Evolutionary conservation across 1,140 invertebrate genomes (phyloP).

Genomic region (Dreissena rostriformis): DNA sequence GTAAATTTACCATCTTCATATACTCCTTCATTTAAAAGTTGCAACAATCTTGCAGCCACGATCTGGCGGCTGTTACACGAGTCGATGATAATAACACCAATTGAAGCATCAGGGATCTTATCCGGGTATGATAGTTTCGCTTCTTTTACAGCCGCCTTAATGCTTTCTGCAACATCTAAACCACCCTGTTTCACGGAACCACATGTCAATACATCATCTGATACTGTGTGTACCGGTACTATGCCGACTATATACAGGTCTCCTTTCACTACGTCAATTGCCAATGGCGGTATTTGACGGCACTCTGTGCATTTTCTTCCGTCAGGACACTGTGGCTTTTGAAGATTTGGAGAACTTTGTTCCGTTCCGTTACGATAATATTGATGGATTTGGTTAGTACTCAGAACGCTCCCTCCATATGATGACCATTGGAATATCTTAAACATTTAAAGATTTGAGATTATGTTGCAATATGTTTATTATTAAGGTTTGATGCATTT

Average conservation of each 20-base stretch:
- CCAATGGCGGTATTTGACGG: background rate
- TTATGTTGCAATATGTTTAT: too few relatives aligned
- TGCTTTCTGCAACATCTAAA: constrained; percentile 36
- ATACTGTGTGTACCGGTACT: constrained; percentile 36
- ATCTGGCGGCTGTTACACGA: background rate
- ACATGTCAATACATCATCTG: constrained; percentile 22
- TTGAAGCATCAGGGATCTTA: background rate
- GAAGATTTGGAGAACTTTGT: constrained; percentile 15
- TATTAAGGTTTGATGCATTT: too few relatives aligned
- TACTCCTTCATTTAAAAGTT: background rate
- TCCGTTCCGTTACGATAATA: constrained; percentile 25
- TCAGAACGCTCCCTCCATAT: too few relatives aligned
- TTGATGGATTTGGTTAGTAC: too few relatives aligned
- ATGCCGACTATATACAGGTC: constrained; percentile 52
- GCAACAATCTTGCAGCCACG: background rate
- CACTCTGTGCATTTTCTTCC: constrained; percentile 23
- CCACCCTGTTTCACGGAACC: constrained; percentile 45
- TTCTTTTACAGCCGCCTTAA: constrained; percentile 33
- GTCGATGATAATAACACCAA: background rate
- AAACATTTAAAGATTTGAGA: too few relatives aligned
- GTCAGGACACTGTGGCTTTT: constrained; percentile 28
- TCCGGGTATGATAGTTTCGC: background rate
- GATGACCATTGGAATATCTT: too few relatives aligned
- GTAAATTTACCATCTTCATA: background rate
- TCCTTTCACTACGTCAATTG: constrained; percentile 12